Conservation (phyloP, 2,797 vertebrate species). For the Luscinia luscinia region DNA sequence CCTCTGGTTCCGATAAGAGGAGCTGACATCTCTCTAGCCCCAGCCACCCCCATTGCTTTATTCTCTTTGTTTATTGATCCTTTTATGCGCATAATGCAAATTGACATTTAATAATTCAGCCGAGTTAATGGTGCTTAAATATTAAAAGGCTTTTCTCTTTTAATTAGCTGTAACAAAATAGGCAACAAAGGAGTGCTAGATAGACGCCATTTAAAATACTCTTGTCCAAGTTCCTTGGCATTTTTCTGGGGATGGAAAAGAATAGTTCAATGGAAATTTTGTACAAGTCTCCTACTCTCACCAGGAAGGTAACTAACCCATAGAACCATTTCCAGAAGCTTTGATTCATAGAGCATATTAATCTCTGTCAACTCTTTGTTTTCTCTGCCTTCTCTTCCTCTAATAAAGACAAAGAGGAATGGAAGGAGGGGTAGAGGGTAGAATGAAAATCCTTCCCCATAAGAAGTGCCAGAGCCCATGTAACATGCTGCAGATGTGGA, state of each 20-base stretch:
- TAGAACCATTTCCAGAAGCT: neutral
- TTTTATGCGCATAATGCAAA: conserved; percentile 79
- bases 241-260: neutral
- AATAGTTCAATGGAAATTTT: neutral
- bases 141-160: conserved; percentile 79
- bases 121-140: conserved; percentile 79
- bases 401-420: neutral
- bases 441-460: neutral
- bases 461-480: neutral
- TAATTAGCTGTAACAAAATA: conserved; percentile 71
- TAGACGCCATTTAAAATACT: conserved; percentile 32
- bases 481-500: neutral
- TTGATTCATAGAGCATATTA: conserved; percentile 26
- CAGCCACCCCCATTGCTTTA: conserved; percentile 47
- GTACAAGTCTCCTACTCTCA: neutral
- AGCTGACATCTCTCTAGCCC: conserved; percentile 56
- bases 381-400: neutral
- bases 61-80: conserved; percentile 75
- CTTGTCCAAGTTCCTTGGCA: neutral
- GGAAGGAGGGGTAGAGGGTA: neutral
- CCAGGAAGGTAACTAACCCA: conserved; percentile 5
- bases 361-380: conserved; percentile 28
- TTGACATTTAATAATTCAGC: conserved; percentile 80
- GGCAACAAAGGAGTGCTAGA: conserved; percentile 63
- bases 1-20: conserved; percentile 36